Percentiles rank a stretch among this genome's conserved stretches.
Conservation (phyloP, 2,888 invertebrate species). For the Steinernema hermaphroditum region DNA sequence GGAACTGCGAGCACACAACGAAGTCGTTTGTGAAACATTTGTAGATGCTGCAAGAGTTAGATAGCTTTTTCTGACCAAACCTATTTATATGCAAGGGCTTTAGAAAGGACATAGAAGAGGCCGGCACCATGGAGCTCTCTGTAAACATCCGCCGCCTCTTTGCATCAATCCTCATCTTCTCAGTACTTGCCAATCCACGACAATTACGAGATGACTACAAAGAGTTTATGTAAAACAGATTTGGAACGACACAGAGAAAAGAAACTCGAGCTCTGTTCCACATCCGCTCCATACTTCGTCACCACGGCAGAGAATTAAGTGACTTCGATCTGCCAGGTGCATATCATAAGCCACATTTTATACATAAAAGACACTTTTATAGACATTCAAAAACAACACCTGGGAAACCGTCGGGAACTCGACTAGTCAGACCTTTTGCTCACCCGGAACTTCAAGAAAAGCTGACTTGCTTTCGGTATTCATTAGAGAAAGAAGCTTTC, state of each 20-base stretch:
- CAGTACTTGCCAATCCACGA: background rate
- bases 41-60: slow-evolving; percentile 27
- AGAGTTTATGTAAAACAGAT: background rate
- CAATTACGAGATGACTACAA: background rate
- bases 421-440: background rate
- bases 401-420: background rate
- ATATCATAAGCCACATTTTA: background rate
- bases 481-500: no score
- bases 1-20: slow-evolving; percentile 24
- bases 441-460: background rate
- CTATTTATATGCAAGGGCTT: background rate
- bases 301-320: background rate
- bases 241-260: background rate
- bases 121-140: background rate
- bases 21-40: background rate
- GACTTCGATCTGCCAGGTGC: slow-evolving; percentile 22
- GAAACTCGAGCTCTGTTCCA: slow-evolving; percentile 31
- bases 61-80: background rate
- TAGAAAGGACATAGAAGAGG: slow-evolving; percentile 33
- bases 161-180: slow-evolving; percentile 28
- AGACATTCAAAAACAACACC: background rate
- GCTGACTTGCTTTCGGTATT: no score
- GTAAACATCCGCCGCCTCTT: slow-evolving; percentile 10
- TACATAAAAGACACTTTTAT: background rate
- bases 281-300: slow-evolving; percentile 20